Evolutionary conservation across 2,888 invertebrate genomes (phyloP).

Genomic region (Heterodera filipjevi): DNA sequence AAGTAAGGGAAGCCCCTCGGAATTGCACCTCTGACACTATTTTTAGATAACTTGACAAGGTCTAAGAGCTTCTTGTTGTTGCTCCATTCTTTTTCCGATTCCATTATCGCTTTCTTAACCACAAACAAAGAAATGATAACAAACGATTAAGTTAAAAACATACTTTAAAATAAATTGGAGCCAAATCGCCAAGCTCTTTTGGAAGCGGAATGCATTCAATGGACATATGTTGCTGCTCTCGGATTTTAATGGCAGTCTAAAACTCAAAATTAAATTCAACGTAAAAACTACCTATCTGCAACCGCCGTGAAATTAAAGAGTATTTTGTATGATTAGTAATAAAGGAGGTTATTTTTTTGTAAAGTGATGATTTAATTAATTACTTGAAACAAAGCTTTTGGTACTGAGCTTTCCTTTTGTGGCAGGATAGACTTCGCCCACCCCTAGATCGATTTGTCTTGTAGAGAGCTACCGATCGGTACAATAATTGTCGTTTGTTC

Average conservation of each 20-base stretch:
- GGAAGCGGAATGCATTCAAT: slow-evolving; percentile 87
- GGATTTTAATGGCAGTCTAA: slow-evolving; percentile 73
- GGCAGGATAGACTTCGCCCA: too few relatives aligned
- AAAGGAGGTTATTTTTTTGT: too few relatives aligned
- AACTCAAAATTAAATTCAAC: background rate
- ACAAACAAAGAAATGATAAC: background rate
- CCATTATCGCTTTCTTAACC: slow-evolving; percentile 81
- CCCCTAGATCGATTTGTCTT: too few relatives aligned
- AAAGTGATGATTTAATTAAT: too few relatives aligned
- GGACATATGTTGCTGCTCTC: slow-evolving; percentile 80
- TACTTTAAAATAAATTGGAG: slow-evolving; percentile 90
- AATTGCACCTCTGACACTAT: slow-evolving; percentile 77
- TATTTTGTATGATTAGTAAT: too few relatives aligned
- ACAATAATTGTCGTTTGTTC: too few relatives aligned
- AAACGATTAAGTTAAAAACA: too few relatives aligned
- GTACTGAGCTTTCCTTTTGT: too few relatives aligned
- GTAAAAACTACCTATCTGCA: too few relatives aligned
- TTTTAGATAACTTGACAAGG: slow-evolving; percentile 67
- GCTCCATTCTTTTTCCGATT: slow-evolving; percentile 92
- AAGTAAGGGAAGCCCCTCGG: slow-evolving; percentile 95
- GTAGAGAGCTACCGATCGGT: too few relatives aligned
- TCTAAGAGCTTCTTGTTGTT: slow-evolving; percentile 88
- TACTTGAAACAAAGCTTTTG: too few relatives aligned
- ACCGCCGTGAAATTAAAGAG: too few relatives aligned
- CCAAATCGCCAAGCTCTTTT: slow-evolving; percentile 81